Conservation (phyloP, 1,140 invertebrate species). For the Cephus cinctus region DNA sequence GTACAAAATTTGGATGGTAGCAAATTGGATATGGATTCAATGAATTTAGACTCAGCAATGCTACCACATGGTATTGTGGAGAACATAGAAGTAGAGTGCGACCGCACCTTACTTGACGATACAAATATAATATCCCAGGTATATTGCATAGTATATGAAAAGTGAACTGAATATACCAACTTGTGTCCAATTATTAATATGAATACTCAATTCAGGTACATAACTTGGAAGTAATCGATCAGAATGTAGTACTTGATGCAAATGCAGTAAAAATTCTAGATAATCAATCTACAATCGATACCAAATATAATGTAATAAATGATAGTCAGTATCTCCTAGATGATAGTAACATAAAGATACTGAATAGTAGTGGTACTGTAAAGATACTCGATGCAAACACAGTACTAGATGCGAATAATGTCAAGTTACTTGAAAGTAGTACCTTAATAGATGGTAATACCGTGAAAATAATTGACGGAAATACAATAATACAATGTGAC, state of each 20-base stretch:
- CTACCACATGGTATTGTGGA: slow-evolving; percentile 36
- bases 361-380: slow-evolving; percentile 34
- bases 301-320: slow-evolving; percentile 34
- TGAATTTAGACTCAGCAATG: slow-evolving; percentile 45
- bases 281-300: slow-evolving; percentile 30
- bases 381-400: slow-evolving; percentile 41
- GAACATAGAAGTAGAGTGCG: slow-evolving; percentile 37
- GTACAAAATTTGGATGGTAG: slow-evolving; percentile 39
- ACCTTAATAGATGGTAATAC: slow-evolving; percentile 22
- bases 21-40: slow-evolving; percentile 41
- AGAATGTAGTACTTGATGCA: slow-evolving; percentile 34
- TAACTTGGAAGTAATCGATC: slow-evolving; percentile 43
- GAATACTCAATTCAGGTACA: slow-evolving; percentile 28
- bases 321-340: slow-evolving; percentile 37
- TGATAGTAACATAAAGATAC: slow-evolving; percentile 37
- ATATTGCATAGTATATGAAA: slow-evolving; percentile 5
- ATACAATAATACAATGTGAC: slow-evolving; percentile 23
- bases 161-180: neutral
- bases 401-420: slow-evolving; percentile 37
- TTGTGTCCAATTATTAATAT: neutral
- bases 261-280: slow-evolving; percentile 39
- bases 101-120: slow-evolving; percentile 37
- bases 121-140: slow-evolving; percentile 44
- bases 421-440: slow-evolving; percentile 39
- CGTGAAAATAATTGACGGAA: slow-evolving; percentile 33